phyloP scores from a whole-genome alignment of 2,113 vertebrate species.

The Parus major region DNA sequence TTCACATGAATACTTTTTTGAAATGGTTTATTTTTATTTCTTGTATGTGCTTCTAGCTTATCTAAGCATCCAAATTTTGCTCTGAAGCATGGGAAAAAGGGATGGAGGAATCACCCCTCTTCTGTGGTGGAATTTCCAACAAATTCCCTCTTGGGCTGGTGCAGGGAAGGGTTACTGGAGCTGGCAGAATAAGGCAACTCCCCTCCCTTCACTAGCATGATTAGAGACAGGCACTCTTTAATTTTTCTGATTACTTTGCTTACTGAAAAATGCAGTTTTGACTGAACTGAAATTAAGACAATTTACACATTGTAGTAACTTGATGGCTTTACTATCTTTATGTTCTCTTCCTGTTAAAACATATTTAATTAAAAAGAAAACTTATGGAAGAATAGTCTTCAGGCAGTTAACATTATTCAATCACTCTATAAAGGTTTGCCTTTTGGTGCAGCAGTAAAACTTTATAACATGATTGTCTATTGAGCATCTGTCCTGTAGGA shows the following conservation, averaged over 20 bases:
- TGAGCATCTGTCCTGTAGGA: background rate
- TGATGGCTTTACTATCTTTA: too few relatives aligned
- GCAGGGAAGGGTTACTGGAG: background rate
- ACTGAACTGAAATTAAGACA: background rate
- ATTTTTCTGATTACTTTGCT: background rate
- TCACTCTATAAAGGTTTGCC: background rate
- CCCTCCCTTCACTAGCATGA: background rate
- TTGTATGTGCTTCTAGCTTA: background rate
- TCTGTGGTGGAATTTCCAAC: background rate
- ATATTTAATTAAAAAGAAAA: background rate
- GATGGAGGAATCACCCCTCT: background rate
- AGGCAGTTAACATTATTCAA: conserved; percentile 12
- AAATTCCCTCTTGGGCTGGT: background rate
- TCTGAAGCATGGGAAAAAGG: background rate
- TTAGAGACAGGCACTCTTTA: background rate
- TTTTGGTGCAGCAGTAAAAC: background rate
- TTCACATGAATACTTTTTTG: background rate
- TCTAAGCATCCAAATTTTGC: background rate
- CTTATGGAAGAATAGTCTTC: background rate
- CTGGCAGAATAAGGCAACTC: background rate
- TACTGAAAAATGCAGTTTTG: background rate
- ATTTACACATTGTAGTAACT: too few relatives aligned
- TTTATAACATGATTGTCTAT: background rate
- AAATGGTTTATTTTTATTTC: background rate
- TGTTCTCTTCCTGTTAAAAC: too few relatives aligned